A percentile compares a stretch with the other conserved stretches of the same genome.
Conservation (phyloP, 2,113 vertebrate species). For the Atherinomorus stipes region DNA sequence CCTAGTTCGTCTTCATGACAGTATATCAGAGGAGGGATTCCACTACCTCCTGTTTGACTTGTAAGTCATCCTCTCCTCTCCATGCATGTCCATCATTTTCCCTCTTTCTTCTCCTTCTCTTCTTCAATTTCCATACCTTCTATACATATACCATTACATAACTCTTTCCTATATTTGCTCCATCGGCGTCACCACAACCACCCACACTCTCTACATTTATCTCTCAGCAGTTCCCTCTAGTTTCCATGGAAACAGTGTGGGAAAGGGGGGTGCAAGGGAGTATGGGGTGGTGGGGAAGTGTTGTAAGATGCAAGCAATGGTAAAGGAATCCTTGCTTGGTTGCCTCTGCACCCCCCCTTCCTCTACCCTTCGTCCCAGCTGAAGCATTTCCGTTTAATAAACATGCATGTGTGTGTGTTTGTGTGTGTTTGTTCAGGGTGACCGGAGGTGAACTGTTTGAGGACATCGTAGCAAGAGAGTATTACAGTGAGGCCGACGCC, state of each 20-base stretch:
- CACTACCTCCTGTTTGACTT: constrained; percentile 79
- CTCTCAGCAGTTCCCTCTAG: constrained; percentile 66
- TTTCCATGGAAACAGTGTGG: constrained; percentile 73
- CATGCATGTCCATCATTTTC: not conserved
- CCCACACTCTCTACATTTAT: constrained; percentile 61
- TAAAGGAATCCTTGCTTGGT: constrained; percentile 16
- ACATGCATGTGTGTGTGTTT: not conserved
- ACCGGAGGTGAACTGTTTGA: constrained; percentile 85
- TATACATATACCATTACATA: constrained; percentile 56
- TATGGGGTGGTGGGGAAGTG: constrained; percentile 14
- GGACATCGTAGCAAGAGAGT: constrained; percentile 86
- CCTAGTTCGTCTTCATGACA: constrained; percentile 78
- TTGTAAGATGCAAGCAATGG: constrained; percentile 20
- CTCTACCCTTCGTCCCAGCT: no score
- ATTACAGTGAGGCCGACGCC: constrained; percentile 85
- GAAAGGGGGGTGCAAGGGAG: constrained; percentile 7
- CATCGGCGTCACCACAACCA: constrained; percentile 31
- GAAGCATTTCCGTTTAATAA: not conserved
- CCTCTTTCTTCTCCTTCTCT: not conserved
- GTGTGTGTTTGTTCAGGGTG: constrained; percentile 72
- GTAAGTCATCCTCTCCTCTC: constrained; percentile 56
- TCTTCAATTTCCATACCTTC: constrained; percentile 6
- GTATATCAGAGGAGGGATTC: constrained; percentile 81
- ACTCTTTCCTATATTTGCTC: constrained; percentile 60
- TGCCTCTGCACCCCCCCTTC: not conserved